A percentile compares a stretch with the other conserved stretches of the same genome.
phyloP scores from a whole-genome alignment of 1,140 invertebrate species.

The Pseudomyrmex flavicornis region DNA sequence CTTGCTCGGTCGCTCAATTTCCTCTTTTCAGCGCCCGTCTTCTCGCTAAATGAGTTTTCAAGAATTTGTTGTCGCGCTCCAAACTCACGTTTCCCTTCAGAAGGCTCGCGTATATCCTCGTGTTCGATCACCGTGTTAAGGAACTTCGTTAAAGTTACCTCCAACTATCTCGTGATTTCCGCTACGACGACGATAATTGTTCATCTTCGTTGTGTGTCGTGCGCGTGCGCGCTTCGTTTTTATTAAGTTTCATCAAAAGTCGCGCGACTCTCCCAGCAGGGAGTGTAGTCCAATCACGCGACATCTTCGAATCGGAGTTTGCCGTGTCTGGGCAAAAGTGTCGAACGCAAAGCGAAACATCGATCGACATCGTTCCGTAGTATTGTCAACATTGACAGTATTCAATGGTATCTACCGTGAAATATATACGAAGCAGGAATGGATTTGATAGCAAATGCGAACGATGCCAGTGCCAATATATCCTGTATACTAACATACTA shows the following conservation, averaged over 20 bases:
- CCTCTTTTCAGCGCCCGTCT: conserved; percentile 53
- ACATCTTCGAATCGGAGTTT: neutral
- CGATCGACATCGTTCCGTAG: conserved; percentile 13
- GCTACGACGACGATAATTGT: conserved; percentile 44
- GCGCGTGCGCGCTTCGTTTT: conserved; percentile 23
- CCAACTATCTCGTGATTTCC: conserved; percentile 23
- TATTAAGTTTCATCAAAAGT: conserved; percentile 32
- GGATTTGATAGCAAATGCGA: conserved; percentile 29
- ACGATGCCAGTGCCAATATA: conserved; percentile 13
- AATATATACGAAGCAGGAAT: neutral
- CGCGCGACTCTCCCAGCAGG: neutral
- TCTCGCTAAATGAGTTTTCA: conserved; percentile 57
- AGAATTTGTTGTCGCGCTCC: conserved; percentile 47
- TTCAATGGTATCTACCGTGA: neutral
- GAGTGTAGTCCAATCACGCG: neutral
- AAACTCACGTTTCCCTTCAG: conserved; percentile 1
- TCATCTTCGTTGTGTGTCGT: conserved; percentile 18
- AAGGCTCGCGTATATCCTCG: neutral
- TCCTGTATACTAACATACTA: neutral
- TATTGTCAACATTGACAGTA: conserved; percentile 39
- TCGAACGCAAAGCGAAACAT: neutral
- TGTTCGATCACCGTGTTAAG: conserved; percentile 25
- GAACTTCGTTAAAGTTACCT: conserved; percentile 49
- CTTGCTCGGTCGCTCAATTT: neutral
- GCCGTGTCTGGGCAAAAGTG: conserved; percentile 6